Base-by-base conservation (phyloP, 2,797 vertebrate species). In the Lepidocolaptes lacrymiger region DNA sequence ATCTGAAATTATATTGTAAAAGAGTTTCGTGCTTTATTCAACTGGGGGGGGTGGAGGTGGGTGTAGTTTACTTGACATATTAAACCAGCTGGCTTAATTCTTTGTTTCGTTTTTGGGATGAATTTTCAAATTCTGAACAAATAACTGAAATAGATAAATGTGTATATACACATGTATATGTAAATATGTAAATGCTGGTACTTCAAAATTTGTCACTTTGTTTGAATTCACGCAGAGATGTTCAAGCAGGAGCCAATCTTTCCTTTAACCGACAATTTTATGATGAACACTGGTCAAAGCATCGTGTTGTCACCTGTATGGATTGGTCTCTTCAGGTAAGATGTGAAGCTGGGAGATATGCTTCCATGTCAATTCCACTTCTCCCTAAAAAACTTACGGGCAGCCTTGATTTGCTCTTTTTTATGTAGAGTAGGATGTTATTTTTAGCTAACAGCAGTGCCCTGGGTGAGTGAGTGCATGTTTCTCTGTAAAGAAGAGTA, bases 251-350 rank as follows among this genome's bases (percentile, higher is more conserved):
- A 94, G 98, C 99, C 97, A 99, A 99, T 95, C 98, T 99, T 94
- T 99, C 99, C 85, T 98, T 99, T 96, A 99, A 98, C 89, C 98
- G 99, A 58, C 98, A 99, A 14, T 99, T 99, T 97, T 99, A 99
- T 37, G 99, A 99, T 91, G 99, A 99, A 72, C 99, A 99, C 97
- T 99, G 99, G 99, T 99, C 99, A 18, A 99, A 99, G 96, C 99
- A 99, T 94, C 98, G 99, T 16, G 99, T 99, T 1, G 99, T 99
- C 97, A 99, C 99, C 89, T 99, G 99, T 91, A 98, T 99, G 81
- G 99, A 99, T 95, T 99, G 99, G 99, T 99, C 99, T 89, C 98
- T 98, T 95, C 99, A 99, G 99, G 99, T 99, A 98, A 98, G 97
- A 85, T 74, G 17, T 69, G 41, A 39, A 72, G 26, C 5, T 23